These are phyloP conservation scores for Hyposoter dolosus DNA, from an alignment of 2,888 invertebrate genomes.

Conservation along the genomic window DNA sequence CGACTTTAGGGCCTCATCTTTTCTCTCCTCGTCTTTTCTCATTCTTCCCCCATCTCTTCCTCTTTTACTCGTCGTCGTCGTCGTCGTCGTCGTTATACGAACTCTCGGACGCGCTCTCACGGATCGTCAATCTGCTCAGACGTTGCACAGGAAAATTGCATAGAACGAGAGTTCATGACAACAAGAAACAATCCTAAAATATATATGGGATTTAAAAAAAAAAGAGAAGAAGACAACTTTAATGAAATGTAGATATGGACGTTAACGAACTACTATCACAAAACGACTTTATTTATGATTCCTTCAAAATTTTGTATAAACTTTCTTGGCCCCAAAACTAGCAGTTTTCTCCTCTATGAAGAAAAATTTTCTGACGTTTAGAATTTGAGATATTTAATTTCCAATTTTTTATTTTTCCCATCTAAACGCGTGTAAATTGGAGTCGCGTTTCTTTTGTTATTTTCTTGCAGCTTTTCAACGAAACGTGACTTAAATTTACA, in stretches of 20 bases:
- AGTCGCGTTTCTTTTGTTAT: too few species aligned
- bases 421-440: too few species aligned
- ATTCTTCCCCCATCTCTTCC: constrained; percentile 2
- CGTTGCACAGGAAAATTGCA: constrained; percentile 50
- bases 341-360: too few species aligned
- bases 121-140: constrained; percentile 43
- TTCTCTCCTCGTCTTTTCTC: constrained; percentile 7
- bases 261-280: too few species aligned
- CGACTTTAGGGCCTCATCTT: constrained; percentile 30
- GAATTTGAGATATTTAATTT: too few species aligned
- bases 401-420: too few species aligned
- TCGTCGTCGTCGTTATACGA: constrained; percentile 32
- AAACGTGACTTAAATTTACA: too few species aligned
- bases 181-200: constrained; percentile 14
- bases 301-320: too few species aligned
- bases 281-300: too few species aligned
- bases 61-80: constrained; percentile 1
- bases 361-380: too few species aligned
- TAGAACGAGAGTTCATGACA: constrained; percentile 28
- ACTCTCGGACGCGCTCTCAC: constrained; percentile 38
- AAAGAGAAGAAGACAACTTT: not conserved
- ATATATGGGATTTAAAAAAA: not conserved
- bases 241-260: constrained; percentile 2
- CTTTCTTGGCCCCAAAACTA: too few species aligned
- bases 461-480: too few species aligned